A percentile compares a stretch with the other conserved stretches of the same genome.
Conservation (phyloP, 2,888 invertebrate species). For the Leptopilina drosophilae region DNA sequence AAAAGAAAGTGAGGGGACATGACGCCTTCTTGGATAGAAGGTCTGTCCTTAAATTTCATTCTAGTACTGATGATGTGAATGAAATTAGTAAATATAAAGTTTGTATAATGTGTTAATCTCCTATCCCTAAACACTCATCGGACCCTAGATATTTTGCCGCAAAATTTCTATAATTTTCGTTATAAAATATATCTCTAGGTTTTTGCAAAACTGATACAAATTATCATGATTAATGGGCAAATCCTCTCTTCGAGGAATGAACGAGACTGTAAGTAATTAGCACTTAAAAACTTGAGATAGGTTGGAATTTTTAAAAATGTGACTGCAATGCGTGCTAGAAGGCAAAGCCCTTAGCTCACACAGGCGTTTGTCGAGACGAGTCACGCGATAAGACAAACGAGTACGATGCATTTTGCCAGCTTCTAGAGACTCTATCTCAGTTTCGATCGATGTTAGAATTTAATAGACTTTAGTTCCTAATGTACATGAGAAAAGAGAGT, state of each 20-base stretch:
- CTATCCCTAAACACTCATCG: too few relatives aligned
- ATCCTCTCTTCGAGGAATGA: not conserved
- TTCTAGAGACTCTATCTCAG: constrained; percentile 56
- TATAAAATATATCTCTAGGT: too few relatives aligned
- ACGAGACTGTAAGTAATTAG: constrained; percentile 26
- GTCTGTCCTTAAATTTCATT: too few relatives aligned
- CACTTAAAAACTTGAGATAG: constrained; percentile 33
- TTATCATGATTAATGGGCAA: constrained; percentile 17
- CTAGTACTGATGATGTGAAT: too few relatives aligned
- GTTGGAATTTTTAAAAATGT: constrained; percentile 20
- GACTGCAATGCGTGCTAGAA: constrained; percentile 8
- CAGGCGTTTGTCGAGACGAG: constrained; percentile 56
- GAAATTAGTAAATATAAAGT: too few relatives aligned
- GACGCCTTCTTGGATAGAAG: too few relatives aligned
- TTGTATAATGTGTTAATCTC: too few relatives aligned
- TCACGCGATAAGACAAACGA: constrained; percentile 65
- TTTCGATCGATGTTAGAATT: constrained; percentile 62
- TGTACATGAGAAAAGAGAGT: constrained; percentile 6
- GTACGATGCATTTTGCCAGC: constrained; percentile 57
- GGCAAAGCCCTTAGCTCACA: constrained; percentile 12
- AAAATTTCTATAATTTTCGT: too few relatives aligned
- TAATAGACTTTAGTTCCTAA: constrained; percentile 58
- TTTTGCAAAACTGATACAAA: not conserved
- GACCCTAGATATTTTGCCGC: too few relatives aligned
- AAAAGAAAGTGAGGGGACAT: too few relatives aligned